A percentile compares a stretch with the other conserved stretches of the same genome.
Conservation (phyloP, 2,797 vertebrate species). For the Crocodylus rhombifer region DNA sequence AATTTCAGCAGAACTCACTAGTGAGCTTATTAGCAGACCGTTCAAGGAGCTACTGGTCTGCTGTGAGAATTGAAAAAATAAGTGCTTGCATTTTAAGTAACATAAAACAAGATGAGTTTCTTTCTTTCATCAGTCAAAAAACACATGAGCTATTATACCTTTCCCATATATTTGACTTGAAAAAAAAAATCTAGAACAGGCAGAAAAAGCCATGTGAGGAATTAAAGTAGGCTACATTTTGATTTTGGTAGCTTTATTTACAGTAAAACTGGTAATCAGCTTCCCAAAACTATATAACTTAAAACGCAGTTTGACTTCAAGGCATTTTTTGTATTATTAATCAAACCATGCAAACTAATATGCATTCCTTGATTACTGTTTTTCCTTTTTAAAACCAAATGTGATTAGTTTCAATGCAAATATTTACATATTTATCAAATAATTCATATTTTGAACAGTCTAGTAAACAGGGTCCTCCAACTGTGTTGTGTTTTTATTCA, state of each 20-base stretch:
- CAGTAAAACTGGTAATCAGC: conserved; percentile 54
- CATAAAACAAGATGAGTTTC: conserved; percentile 51
- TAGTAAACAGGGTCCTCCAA: conserved; percentile 29
- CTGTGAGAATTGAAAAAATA: conserved; percentile 71
- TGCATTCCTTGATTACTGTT: conserved; percentile 64
- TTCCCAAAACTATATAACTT: conserved; percentile 58
- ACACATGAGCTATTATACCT: conserved; percentile 52
- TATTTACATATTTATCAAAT: conserved; percentile 60
- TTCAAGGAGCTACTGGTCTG: conserved; percentile 58
- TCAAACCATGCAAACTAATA: conserved; percentile 56
- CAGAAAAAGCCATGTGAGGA: conserved; percentile 39
- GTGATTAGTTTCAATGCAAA: conserved; percentile 71
- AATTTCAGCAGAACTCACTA: conserved; percentile 68
- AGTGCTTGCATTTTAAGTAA: conserved; percentile 75
- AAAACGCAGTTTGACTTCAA: conserved; percentile 65
- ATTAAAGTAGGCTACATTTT: conserved; percentile 45
- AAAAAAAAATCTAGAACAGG: conserved; percentile 22
- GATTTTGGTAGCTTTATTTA: conserved; percentile 44
- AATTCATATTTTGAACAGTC: conserved; percentile 61
- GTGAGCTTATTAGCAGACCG: conserved; percentile 68
- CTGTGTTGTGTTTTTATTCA: conserved; percentile 37
- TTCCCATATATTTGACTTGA: conserved; percentile 1
- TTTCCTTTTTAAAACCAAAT: conserved; percentile 64
- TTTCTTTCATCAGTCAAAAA: conserved; percentile 64
- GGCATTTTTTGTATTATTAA: conserved; percentile 65